These are phyloP conservation scores for Phyllotis vaccarum DNA, from an alignment of 2,797 vertebrate species.

Conservation along the genomic window DNA sequence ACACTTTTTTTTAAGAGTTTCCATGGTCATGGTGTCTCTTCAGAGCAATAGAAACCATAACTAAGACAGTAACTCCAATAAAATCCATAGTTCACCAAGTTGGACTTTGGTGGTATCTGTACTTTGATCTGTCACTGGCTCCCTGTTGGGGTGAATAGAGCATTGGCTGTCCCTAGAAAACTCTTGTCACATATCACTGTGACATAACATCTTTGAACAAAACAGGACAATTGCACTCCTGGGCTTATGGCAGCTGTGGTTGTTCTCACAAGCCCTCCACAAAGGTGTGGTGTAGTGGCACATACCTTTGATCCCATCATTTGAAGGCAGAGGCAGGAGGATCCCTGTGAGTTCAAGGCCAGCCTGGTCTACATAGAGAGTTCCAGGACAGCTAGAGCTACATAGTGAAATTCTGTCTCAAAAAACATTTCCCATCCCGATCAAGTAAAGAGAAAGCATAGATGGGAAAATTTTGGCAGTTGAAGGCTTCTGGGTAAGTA, in stretches of 20 bases:
- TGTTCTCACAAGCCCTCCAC: not conserved
- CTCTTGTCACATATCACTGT: not conserved
- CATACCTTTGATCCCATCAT: not conserved
- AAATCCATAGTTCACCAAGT: too few species aligned
- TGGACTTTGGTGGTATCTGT: too few species aligned
- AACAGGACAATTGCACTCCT: not conserved
- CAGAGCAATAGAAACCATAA: too few species aligned
- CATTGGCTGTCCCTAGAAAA: not conserved
- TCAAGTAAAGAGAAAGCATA: not conserved
- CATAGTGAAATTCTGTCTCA: not conserved
- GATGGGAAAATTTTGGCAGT: not conserved
- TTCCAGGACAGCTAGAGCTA: too few species aligned
- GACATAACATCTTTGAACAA: not conserved
- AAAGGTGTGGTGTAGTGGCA: not conserved
- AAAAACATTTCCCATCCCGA: not conserved
- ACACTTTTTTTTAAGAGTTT: too few species aligned
- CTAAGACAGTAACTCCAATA: too few species aligned
- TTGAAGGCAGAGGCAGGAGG: too few species aligned
- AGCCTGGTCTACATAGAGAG: too few species aligned
- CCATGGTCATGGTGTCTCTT: too few species aligned
- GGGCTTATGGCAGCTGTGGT: not conserved
- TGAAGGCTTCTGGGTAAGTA: not conserved
- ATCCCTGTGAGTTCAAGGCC: too few species aligned
- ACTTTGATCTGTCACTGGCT: too few species aligned
- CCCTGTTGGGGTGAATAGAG: not conserved